Evolutionary conservation across 2,888 invertebrate genomes (phyloP), one percentile per base, ranked within the genome.

Genomic region (Hoplodrina ambigua): DNA sequence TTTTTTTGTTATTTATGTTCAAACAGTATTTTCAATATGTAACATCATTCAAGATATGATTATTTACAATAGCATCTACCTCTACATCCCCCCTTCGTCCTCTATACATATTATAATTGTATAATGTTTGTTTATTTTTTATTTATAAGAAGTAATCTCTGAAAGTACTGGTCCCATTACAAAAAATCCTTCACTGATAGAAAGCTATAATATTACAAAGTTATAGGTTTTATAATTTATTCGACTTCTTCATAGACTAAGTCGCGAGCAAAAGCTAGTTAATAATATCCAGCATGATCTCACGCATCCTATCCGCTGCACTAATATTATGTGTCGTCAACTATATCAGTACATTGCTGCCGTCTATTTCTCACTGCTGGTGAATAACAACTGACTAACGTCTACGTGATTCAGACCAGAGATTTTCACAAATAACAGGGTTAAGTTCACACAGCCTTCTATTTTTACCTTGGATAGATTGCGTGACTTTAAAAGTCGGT

Each of bases 401-500:
- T 73, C 81, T 65, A 77, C 72, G 58, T 81, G 81, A 81, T 82
- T 81, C 81, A 81, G 83, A 75, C 54, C 80, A 75, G 53, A 83
- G 77, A 83, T 83, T 81, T 78, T 75, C 81, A 78, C 82, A 85
- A 88, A 88, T 87, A 84, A 81, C 62, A 85, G 83, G 84, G 84
- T 87, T 86, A 84, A 88, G 85, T 90, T 91, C 90, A 89, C 88
- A 91, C 84, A 90, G 86, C 89, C 89, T 90, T 90, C 86, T 86
- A 87, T 88, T 83, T 86, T 89, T 88, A 85, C 91, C 90, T 90
- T 92, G 89, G 83, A 78, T 82, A 80, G 83, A 86, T 92, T 90
- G 91, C 91, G 91, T 92, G 91, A 87, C 87, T 87, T 75, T 76
- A 82, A 85, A 75, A 84, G 73, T 85, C 84, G 87, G 87, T 86